Percentiles rank a stretch among this genome's conserved stretches.
phyloP scores from a whole-genome alignment of 37 sponge, comb jelly and placozoan genomes.

The Halisarca cf. caerulea region DNA sequence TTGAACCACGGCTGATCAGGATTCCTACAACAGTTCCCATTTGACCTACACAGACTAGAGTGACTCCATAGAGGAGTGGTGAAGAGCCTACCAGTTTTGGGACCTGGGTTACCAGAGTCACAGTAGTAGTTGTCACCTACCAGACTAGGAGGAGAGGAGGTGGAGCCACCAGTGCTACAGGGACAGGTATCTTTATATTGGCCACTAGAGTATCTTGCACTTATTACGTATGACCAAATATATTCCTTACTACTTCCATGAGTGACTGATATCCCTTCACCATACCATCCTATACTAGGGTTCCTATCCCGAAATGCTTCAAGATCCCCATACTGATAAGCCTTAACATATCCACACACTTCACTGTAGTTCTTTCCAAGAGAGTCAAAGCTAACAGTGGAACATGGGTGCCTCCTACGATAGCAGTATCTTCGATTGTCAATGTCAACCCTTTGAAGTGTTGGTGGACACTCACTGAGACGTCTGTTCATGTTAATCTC shows the following conservation, averaged over 20 bases:
- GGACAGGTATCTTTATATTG: neutral
- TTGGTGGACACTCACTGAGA: neutral
- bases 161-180: neutral
- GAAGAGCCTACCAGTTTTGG: neutral
- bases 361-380: neutral
- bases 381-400: slow-evolving; percentile 12
- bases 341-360: slow-evolving; percentile 14
- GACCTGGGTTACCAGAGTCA: neutral
- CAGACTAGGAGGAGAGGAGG: too few relatives aligned
- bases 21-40: neutral
- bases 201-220: neutral
- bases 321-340: neutral
- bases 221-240: neutral
- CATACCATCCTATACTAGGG: neutral
- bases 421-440: neutral
- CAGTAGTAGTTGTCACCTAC: slow-evolving; percentile 7
- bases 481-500: neutral
- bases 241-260: neutral
- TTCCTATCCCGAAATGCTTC: neutral
- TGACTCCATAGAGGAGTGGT: slow-evolving; percentile 4
- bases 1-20: slow-evolving; percentile 31
- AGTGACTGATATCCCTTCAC: slow-evolving; percentile 14
- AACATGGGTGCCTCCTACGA: neutral
- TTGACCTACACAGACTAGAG: slow-evolving; percentile 11
- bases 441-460: neutral